Base-by-base conservation (phyloP, 2,888 invertebrate genomes). In the Stenichneumon culpator region DNA sequence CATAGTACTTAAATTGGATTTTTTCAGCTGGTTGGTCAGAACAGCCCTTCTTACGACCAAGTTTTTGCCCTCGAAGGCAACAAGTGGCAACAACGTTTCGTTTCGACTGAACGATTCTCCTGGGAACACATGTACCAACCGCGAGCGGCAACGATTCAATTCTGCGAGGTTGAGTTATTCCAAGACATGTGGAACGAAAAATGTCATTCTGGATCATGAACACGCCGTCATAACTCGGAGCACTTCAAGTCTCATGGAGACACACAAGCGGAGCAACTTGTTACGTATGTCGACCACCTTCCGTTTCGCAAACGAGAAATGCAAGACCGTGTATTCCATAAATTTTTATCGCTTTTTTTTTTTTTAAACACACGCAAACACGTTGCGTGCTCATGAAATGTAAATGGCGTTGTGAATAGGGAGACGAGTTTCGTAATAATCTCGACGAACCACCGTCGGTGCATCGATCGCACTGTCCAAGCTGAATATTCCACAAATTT, bases 31-130 rank as follows among this genome's bases (percentile, higher is more conserved):
- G 16, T 16, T 5, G 32, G 5, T 19, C 63, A 22, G 14, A 60
- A 28, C 5, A 16, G 7, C 63, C 28, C 16, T 16, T 16, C 39
- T 22, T 16, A 57, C n/a, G 36, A 36, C 22, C 39, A 19, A 28
- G 32, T 63, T 44, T 73, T 22, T 22, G 6, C 11, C 28, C 36
- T 16, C 11, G n/a, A 32, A 32, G 63, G 11, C 79, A 60, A 69
- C 78, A 78, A 78, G 57, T 78, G 68, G 68, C 69, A 44, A 19
- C 68, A 47, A 28, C 54, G 54, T 69, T 28, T 28, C 16, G 4
- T 16, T 57, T 57, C 68, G 57, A 11, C 6, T n/a, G 28, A 63
- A 32, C 63, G 60, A 50, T 74, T 63, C 74, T 47, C 47, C 11
- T 47, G 63, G 47, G 63, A 47, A 14, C n/a, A 36, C 44, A 28